Conservation (phyloP, 2,797 vertebrate species). For the Diceros bicornis region DNA sequence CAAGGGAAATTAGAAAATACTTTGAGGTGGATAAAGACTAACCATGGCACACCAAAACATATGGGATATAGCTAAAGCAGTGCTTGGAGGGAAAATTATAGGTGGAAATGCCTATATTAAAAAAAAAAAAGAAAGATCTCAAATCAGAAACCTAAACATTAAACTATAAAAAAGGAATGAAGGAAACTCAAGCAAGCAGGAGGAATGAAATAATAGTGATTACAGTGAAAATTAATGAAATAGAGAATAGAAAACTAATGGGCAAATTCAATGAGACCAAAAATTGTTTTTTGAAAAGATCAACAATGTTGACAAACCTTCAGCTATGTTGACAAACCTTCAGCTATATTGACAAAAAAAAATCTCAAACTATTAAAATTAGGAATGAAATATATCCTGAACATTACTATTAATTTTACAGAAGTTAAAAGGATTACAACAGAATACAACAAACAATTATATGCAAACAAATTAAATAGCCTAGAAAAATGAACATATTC, state of each 20-base stretch:
- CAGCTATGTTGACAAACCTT: too few species aligned
- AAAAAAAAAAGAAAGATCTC: not conserved
- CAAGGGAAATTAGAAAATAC: not conserved
- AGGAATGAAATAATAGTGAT: not conserved
- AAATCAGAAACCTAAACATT: not conserved
- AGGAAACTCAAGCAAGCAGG: not conserved
- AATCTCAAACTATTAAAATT: not conserved
- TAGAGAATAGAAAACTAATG: not conserved
- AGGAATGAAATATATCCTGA: not conserved
- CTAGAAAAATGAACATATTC: not conserved
- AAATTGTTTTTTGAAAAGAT: not conserved
- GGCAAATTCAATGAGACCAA: not conserved
- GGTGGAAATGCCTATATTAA: not conserved
- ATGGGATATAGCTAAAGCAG: not conserved
- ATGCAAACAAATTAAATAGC: not conserved
- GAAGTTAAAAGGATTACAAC: not conserved
- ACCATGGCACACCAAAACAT: not conserved
- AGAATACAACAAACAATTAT: not conserved
- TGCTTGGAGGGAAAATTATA: not conserved
- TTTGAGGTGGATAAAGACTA: not conserved
- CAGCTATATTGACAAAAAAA: not conserved
- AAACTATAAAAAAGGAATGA: not conserved
- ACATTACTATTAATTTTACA: not conserved
- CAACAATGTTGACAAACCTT: not conserved
- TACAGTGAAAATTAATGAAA: not conserved